phyloP scores from a whole-genome alignment of 2,797 vertebrate genomes.

The Tapera naevia region DNA sequence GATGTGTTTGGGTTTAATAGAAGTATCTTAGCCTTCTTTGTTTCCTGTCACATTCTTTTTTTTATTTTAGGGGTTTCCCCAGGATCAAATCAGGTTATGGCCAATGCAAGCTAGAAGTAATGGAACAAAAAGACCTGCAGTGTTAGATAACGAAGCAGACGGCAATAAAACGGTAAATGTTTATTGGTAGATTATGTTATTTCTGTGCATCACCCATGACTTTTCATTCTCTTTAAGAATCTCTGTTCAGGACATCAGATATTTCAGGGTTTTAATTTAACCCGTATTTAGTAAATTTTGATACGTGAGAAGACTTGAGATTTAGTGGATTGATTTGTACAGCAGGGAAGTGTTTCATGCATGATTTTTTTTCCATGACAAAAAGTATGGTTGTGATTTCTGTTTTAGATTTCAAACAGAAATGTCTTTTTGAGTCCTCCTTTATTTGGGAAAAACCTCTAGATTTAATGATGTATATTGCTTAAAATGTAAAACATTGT shows the following conservation, averaged over 20 bases:
- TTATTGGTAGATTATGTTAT: not conserved
- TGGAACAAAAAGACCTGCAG: slow-evolving; percentile 96
- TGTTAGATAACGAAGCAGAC: slow-evolving; percentile 98
- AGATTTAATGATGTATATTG: not conserved
- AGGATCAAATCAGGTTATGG: slow-evolving; percentile 99
- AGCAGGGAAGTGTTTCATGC: not conserved
- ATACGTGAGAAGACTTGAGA: not conserved
- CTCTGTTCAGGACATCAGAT: not conserved
- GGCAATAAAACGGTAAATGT: slow-evolving; percentile 92
- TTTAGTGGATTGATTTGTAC: not conserved
- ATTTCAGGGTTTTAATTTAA: not conserved
- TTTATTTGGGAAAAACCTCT: not conserved
- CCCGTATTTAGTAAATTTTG: not conserved
- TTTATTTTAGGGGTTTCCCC: slow-evolving; percentile 90
- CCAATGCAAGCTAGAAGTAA: slow-evolving; percentile 99
- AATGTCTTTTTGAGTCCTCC: not conserved
- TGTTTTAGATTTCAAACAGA: not conserved
- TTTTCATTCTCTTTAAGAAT: not conserved
- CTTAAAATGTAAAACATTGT: not conserved
- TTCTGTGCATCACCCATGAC: not conserved
- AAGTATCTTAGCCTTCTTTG: not conserved
- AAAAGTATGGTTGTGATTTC: fast-evolving
- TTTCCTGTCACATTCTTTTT: not conserved
- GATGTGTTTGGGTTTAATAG: not conserved
- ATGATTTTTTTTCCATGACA: not conserved